phyloP scores from a whole-genome alignment of 2,797 vertebrate species.

The Crenichthys baileyi region DNA sequence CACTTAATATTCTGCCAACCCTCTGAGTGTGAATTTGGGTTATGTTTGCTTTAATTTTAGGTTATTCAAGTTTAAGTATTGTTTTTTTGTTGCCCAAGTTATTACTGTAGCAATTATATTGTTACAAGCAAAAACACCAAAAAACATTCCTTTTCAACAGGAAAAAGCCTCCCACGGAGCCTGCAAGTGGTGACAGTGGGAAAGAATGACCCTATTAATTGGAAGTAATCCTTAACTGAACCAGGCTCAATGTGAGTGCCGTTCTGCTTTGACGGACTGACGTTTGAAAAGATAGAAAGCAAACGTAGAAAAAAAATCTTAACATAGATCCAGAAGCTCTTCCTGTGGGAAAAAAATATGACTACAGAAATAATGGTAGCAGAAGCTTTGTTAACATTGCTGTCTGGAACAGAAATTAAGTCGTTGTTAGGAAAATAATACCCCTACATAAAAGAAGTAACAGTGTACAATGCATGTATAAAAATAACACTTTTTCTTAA shows the following conservation, averaged over 20 bases:
- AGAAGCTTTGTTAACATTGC: background rate
- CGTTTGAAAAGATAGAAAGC: background rate
- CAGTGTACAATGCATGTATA: background rate
- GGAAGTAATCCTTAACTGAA: background rate
- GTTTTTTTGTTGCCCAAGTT: background rate
- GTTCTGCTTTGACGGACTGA: background rate
- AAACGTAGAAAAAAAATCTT: background rate
- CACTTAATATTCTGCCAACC: background rate
- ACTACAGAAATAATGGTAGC: background rate
- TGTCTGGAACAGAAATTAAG: background rate
- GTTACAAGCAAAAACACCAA: background rate
- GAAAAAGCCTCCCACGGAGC: background rate
- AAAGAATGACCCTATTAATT: constrained; percentile 1
- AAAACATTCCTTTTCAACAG: background rate
- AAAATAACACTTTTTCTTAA: background rate
- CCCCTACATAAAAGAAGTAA: background rate
- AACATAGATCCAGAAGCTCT: background rate
- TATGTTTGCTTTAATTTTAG: background rate
- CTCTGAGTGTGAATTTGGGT: background rate
- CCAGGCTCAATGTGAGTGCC: background rate
- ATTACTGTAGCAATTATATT: background rate
- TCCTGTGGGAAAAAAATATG: background rate
- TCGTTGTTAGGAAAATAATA: background rate
- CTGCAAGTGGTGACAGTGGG: background rate
- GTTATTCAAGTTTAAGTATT: background rate